phyloP scores from a whole-genome alignment of 37 sponge, comb jelly and placozoan genomes.

The Amphimedon queenslandica region DNA sequence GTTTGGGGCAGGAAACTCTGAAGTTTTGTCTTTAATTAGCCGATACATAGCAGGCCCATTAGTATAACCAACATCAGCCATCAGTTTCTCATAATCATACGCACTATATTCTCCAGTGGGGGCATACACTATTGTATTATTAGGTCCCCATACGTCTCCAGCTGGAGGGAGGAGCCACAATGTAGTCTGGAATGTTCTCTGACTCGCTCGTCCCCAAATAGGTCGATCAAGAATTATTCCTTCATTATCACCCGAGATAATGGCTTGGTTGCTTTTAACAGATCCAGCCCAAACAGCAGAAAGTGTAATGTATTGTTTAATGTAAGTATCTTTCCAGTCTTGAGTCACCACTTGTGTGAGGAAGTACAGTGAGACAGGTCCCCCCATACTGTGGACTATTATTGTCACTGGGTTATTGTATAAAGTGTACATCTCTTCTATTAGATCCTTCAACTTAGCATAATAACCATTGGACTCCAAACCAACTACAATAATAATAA shows the following conservation, averaged over 20 bases:
- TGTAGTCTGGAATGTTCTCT: slow-evolving; percentile 53
- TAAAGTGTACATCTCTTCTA: slow-evolving; percentile 82
- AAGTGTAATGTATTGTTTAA: slow-evolving; percentile 70
- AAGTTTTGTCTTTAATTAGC: slow-evolving; percentile 31
- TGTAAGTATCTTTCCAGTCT: slow-evolving; percentile 89
- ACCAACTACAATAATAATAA: slow-evolving; percentile 31
- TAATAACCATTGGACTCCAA: slow-evolving; percentile 50
- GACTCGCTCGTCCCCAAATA: slow-evolving; percentile 25
- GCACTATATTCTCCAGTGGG: slow-evolving; percentile 66
- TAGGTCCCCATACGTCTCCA: slow-evolving; percentile 55
- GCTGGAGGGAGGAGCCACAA: slow-evolving; percentile 71
- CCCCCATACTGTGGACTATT: slow-evolving; percentile 88
- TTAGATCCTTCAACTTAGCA: slow-evolving; percentile 56
- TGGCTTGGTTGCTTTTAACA: slow-evolving; percentile 43
- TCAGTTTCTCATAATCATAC: slow-evolving; percentile 72
- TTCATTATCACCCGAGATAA: slow-evolving; percentile 75
- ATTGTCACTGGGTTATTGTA: slow-evolving; percentile 70
- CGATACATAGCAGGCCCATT: slow-evolving; percentile 64
- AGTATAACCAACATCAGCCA: slow-evolving; percentile 43
- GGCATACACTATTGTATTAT: slow-evolving; percentile 42
- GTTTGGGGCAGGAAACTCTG: slow-evolving; percentile 52
- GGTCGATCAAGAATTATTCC: slow-evolving; percentile 43
- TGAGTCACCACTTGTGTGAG: slow-evolving; percentile 67
- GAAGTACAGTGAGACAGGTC: slow-evolving; percentile 78
- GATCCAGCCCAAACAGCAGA: slow-evolving; percentile 90